Base-by-base conservation (phyloP, 2,113 vertebrate species). In the Mirounga angustirostris region DNA sequence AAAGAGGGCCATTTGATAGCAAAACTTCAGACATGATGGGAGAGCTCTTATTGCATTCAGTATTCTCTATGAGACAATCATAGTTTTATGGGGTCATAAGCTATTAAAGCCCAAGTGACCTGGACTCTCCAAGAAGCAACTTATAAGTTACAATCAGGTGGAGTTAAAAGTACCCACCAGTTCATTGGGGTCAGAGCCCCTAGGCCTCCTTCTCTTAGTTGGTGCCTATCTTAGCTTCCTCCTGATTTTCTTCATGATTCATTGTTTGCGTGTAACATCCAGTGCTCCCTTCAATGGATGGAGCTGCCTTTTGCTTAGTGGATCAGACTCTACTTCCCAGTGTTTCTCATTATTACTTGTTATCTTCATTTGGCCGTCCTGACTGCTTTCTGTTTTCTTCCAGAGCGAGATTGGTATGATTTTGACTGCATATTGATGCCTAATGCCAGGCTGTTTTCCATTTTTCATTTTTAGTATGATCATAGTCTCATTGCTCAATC, bases 361-460 rank as follows among this genome's bases (percentile, higher is more conserved):
- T 56, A 67, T 46, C 33, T 9, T 89, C 50, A 78, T 16, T 82
- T 58, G 52, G 26, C 59, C 9, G 7, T 61, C 22, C 21, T 5
- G 33, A 61, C 56, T 71, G 7, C 59, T 54, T 46, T 92, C 65
- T 19, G 33, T 80, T 92, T 63, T 54, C 36, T 52, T 95, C 13
- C 12, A 43, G 3, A 40, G 2, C 6, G 22, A 30, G 6, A 59
- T 1, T 0, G 5, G 18, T 58, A 3, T 69, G 6, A 18, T 84
- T 46, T 76, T 84, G 7, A 83, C 2, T 13, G 8, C 7, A 36
- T 50, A 24, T 50, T 58, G 15, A 52, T 65, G 40, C 7, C 6
- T 73, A 61, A 52, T 76, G 14, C 5, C 16, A 58, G 8, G 46
- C 4, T 73, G 7, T 30, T 71, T 89, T 56, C 69, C 58, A 40